A percentile compares a stretch with the other conserved stretches of the same genome.
Evolutionary conservation across 2,113 vertebrate genomes (phyloP).

Genomic region (Mesocricetus auratus): DNA sequence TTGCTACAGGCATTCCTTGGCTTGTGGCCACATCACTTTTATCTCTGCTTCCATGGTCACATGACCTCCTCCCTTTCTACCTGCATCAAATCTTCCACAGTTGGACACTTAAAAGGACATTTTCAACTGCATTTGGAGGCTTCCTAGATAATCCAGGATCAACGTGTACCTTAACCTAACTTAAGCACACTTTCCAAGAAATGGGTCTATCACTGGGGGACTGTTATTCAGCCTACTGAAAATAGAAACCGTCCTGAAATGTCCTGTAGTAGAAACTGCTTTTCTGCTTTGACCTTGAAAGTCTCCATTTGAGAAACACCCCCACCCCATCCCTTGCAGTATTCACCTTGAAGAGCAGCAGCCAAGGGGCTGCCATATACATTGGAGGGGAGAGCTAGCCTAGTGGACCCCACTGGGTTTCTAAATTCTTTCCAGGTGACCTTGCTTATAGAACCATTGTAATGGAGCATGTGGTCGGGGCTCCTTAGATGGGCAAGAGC

Average conservation of each 20-base stretch:
- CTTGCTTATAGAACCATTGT: not conserved
- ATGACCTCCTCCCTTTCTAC: not conserved
- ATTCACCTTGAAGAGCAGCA: not conserved
- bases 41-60: fast-evolving
- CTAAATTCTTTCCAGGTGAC: not conserved
- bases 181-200: not conserved
- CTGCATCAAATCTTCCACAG: not conserved
- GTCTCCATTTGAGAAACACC: not conserved
- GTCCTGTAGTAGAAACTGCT: not conserved
- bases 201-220: not conserved
- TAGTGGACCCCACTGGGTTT: not conserved
- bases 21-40: not conserved
- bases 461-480: not conserved
- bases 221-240: not conserved
- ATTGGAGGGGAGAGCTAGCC: not conserved
- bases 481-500: not conserved
- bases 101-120: not conserved
- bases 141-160: not conserved
- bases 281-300: conserved; percentile 35
- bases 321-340: not conserved
- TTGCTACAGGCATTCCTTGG: not conserved
- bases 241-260: not conserved
- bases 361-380: fast-evolving
- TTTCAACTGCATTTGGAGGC: not conserved
- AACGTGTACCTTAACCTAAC: not conserved